Evolutionary conservation across 2,888 invertebrate genomes (phyloP).

Genomic region (Ornithoptera alexandrae): DNA sequence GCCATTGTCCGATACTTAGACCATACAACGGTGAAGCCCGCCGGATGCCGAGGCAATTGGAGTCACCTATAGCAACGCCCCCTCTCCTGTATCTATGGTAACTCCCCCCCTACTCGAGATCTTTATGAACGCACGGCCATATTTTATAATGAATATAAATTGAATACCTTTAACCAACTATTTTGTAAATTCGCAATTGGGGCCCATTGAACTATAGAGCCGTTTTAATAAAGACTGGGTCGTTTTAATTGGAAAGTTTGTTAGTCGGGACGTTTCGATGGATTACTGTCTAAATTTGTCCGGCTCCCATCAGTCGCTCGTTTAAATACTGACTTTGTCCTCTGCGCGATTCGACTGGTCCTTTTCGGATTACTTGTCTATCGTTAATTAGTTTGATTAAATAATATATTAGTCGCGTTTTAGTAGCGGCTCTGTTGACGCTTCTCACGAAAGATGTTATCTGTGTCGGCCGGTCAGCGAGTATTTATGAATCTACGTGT

Average conservation of each 20-base stretch:
- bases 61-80: conserved; percentile 68
- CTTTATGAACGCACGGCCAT: conserved; percentile 61
- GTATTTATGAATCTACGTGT: too few relatives aligned
- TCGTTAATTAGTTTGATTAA: neutral
- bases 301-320: conserved; percentile 23
- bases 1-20: conserved; percentile 32
- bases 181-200: conserved; percentile 47
- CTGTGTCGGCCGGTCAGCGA: too few relatives aligned
- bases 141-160: conserved; percentile 54
- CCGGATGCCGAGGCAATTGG: conserved; percentile 61
- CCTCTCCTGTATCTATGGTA: conserved; percentile 54
- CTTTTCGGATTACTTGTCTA: conserved; percentile 4
- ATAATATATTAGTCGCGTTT: too few relatives aligned
- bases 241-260: conserved; percentile 43
- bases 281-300: conserved; percentile 34
- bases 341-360: conserved; percentile 7
- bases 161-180: conserved; percentile 52
- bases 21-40: conserved; percentile 40
- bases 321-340: conserved; percentile 21
- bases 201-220: conserved; percentile 42
- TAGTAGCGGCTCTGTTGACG: too few relatives aligned
- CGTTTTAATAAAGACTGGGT: conserved; percentile 37
- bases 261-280: conserved; percentile 31
- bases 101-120: conserved; percentile 56
- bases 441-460: too few relatives aligned